Percentiles rank a stretch among this genome's conserved stretches.
Conservation (phyloP, 2,797 vertebrate species). For the Xyrichtys novacula region DNA sequence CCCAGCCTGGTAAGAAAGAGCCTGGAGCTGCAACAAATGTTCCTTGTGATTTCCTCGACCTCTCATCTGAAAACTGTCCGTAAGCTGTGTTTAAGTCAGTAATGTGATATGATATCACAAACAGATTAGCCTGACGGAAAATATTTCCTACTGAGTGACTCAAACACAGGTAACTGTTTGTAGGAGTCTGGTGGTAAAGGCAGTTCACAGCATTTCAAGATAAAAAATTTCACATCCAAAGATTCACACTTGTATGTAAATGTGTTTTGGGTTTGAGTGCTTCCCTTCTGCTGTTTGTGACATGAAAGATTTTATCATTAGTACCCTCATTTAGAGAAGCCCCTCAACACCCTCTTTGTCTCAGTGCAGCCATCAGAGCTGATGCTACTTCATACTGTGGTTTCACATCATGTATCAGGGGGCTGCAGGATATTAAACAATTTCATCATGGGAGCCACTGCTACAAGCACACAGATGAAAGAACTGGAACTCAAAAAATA, state of each 20-base stretch:
- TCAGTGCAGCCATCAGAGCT: constrained; percentile 35
- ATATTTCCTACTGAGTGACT: background rate
- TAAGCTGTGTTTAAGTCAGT: background rate
- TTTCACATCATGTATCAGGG: constrained; percentile 47
- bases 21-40: constrained; percentile 12
- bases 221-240: background rate
- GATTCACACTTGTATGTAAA: no score
- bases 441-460: constrained; percentile 52
- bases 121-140: background rate
- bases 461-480: constrained; percentile 9
- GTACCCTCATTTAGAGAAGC: background rate
- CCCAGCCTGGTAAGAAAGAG: background rate
- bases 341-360: background rate
- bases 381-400: constrained; percentile 47
- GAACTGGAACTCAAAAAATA: background rate
- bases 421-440: constrained; percentile 62
- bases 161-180: background rate
- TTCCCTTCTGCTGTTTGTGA: background rate
- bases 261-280: constrained; percentile 1
- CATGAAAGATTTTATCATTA: constrained; percentile 17
- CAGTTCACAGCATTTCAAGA: background rate
- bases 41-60: background rate
- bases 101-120: background rate
- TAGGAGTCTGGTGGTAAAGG: background rate
- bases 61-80: background rate